A percentile compares a stretch with the other conserved stretches of the same genome.
Conservation (phyloP, 2,797 vertebrate species). For the Acomys russatus region DNA sequence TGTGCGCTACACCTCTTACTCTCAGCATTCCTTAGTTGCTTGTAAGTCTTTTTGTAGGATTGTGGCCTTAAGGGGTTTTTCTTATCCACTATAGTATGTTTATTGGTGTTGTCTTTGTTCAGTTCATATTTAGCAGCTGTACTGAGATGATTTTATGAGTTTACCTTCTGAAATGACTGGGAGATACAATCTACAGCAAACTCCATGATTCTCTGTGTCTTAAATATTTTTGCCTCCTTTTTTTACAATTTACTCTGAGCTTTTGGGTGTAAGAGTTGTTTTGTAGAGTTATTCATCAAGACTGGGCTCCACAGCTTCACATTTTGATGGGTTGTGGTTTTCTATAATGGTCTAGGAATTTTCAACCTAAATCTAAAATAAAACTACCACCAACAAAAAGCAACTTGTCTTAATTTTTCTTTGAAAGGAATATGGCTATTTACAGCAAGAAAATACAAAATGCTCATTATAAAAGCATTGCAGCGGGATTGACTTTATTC, state of each 20-base stretch:
- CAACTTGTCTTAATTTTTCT: background rate
- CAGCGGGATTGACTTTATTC: background rate
- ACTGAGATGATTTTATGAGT: background rate
- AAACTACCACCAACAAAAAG: background rate
- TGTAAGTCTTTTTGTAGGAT: background rate
- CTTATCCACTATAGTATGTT: background rate
- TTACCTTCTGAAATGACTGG: background rate
- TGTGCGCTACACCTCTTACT: background rate
- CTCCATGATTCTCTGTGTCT: background rate
- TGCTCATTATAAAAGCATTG: background rate
- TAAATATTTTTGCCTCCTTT: background rate
- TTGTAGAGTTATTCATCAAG: background rate
- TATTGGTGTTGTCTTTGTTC: background rate
- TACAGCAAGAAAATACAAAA: constrained; percentile 6
- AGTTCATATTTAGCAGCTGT: too few relatives aligned
- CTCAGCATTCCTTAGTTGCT: background rate
- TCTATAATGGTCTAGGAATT: background rate
- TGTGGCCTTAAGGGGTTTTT: background rate
- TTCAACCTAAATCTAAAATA: constrained; percentile 10
- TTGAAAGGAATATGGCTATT: constrained; percentile 24
- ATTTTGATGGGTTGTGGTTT: background rate
- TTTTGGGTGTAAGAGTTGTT: background rate
- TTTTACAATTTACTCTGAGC: background rate
- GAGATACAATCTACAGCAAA: background rate
- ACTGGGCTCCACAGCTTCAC: background rate